Evolutionary conservation across 2,113 vertebrate genomes (phyloP).

Genomic region (Willisornis vidua): DNA sequence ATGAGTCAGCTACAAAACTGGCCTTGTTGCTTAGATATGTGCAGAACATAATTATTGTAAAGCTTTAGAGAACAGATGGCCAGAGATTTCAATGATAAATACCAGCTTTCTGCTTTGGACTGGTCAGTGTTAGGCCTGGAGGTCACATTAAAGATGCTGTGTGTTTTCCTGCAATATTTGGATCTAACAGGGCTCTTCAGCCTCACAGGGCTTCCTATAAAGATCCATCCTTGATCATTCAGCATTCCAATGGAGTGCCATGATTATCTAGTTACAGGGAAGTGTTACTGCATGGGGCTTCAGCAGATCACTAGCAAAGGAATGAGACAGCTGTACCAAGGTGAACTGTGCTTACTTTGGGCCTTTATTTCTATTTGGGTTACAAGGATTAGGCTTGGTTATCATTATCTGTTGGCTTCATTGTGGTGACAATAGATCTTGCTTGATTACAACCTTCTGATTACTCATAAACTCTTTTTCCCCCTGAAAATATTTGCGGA

Average conservation of each 20-base stretch:
- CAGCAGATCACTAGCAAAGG: not conserved
- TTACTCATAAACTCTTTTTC: not conserved
- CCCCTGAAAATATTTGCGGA: not conserved
- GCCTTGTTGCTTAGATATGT: constrained; percentile 28
- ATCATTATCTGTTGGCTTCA: not conserved
- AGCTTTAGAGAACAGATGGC: constrained; percentile 59
- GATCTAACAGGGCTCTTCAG: not conserved
- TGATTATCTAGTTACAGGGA: fast-evolving
- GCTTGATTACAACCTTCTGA: not conserved
- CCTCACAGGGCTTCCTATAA: not conserved
- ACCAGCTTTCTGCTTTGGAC: constrained; percentile 2
- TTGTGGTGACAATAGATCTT: not conserved
- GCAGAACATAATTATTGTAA: constrained; percentile 42
- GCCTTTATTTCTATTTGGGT: not conserved
- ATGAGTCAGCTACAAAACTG: constrained; percentile 25
- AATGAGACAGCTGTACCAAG: not conserved
- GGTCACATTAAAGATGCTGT: not conserved
- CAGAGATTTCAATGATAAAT: constrained; percentile 39
- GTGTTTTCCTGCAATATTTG: not conserved
- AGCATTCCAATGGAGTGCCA: not conserved
- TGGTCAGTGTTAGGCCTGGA: not conserved
- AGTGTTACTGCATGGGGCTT: not conserved
- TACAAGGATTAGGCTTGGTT: not conserved
- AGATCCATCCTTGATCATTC: not conserved
- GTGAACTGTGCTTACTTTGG: not conserved